phyloP scores from a whole-genome alignment of 1,140 invertebrate species.

The Drosophila yakuba region DNA sequence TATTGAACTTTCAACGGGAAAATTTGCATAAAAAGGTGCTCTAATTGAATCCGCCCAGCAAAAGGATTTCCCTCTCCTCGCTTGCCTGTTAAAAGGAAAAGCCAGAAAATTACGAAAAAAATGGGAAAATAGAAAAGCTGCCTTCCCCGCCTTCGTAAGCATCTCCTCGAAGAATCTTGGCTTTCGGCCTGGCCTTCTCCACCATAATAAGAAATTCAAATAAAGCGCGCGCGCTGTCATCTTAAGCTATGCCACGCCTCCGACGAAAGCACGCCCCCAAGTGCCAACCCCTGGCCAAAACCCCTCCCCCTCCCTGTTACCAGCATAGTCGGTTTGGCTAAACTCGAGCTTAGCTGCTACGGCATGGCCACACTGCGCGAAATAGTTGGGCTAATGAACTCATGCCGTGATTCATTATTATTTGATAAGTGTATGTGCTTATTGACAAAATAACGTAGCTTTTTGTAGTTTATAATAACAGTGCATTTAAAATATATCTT shows the following conservation, averaged over 20 bases:
- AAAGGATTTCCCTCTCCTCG: conserved; percentile 61
- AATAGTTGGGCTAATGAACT: neutral
- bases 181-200: conserved; percentile 23
- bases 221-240: conserved; percentile 82
- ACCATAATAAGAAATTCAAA: conserved; percentile 82
- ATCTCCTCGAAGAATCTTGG: neutral
- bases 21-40: conserved; percentile 80
- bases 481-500: too few species aligned
- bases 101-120: conserved; percentile 49
- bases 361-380: conserved; percentile 25
- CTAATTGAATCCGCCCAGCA: conserved; percentile 70
- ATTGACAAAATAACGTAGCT: too few species aligned
- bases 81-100: conserved; percentile 35
- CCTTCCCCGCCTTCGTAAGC: conserved; percentile 8
- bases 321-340: conserved; percentile 73
- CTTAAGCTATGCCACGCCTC: conserved; percentile 80
- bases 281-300: conserved; percentile 7
- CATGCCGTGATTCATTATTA: neutral
- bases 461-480: too few species aligned
- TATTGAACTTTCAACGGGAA: conserved; percentile 68
- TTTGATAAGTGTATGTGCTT: neutral
- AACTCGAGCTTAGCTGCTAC: conserved; percentile 79
- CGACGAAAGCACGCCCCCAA: conserved; percentile 58
- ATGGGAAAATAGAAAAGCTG: conserved; percentile 36
- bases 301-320: neutral